Evolutionary conservation across 2,113 vertebrate genomes (phyloP), one percentile per base, ranked within the genome.

Genomic region (Zosterops pallidus): DNA sequence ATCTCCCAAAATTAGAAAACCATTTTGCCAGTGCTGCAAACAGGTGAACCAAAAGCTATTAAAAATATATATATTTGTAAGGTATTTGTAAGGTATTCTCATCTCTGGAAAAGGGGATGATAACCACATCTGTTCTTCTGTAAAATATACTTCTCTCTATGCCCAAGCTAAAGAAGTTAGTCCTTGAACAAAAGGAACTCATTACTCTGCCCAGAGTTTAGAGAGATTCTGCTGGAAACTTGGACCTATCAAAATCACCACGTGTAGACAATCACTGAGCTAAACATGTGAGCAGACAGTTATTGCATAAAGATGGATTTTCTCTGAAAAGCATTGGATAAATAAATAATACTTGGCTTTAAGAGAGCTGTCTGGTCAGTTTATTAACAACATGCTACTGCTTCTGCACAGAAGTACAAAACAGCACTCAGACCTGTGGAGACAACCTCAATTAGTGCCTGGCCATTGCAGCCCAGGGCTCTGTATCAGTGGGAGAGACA

Each of bases 281-380:
- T 94, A 57, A 91, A 92, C 23, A 29, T 55, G 35, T 57, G 44
- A 78, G 37, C 19, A 85, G 84, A 57, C 55, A 70, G 50, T 29
- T 80, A 86, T 57, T 80, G 37, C 70, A 79, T 70, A 72, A 76
- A 87, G 67, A 96, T 53, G 25, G 82, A 47, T 94, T 95, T 96
- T 92, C 55, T 85, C 82, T 80, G 67, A 65, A 92, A 89, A 92
- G 4, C 14, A 37, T 21, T 72, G 39, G 18, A n/a, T 90, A 90
- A 92, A 80, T 46, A 89, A 90, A 74, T 26, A 75, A 84, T 74
- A 62, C 26, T 77, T 55, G 46, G 13, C 42, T 91, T 87, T 80
- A 79, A 90, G 78, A 91, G 78, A 60, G 39, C 42, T 85, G 46
- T 47, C 81, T 88, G 57, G 25, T 87, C 84, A 87, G 81, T 85